phyloP scores from a whole-genome alignment of 2,888 invertebrate genomes.

The Eudemis profundana region DNA sequence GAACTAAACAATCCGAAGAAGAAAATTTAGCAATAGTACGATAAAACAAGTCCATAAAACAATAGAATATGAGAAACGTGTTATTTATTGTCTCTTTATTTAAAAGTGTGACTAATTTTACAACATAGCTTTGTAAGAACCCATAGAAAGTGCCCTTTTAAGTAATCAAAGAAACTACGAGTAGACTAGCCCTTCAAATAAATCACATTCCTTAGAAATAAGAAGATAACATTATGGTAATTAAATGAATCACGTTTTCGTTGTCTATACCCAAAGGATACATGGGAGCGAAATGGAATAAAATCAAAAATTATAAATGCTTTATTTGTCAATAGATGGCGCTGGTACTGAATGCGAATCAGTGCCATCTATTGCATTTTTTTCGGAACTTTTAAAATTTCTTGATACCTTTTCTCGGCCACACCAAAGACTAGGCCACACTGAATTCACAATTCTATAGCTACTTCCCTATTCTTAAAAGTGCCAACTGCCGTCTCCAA shows the following conservation, averaged over 20 bases:
- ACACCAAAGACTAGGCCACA: background rate
- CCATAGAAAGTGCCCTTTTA: conserved; percentile 79
- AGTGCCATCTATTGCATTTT: conserved; percentile 16
- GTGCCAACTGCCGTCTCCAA: conserved; percentile 49
- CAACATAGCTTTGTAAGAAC: conserved; percentile 59
- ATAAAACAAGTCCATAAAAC: background rate
- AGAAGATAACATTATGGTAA: conserved; percentile 52
- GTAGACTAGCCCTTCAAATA: conserved; percentile 57
- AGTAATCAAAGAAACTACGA: conserved; percentile 55
- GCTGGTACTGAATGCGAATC: background rate
- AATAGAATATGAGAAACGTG: background rate
- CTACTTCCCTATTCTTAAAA: conserved; percentile 44
- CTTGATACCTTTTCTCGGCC: background rate
- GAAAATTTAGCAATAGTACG: too few species aligned
- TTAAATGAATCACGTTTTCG: conserved; percentile 40
- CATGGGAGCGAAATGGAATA: background rate
- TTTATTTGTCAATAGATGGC: conserved; percentile 15
- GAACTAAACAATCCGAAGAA: too few species aligned
- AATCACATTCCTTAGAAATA: conserved; percentile 82
- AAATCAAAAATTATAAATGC: background rate
- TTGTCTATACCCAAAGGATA: conserved; percentile 21
- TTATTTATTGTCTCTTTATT: conserved; percentile 5
- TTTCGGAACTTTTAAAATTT: background rate
- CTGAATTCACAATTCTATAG: conserved; percentile 34
- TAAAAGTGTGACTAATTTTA: conserved; percentile 36